Base-by-base conservation (phyloP, 2,113 vertebrate species). In the Callithrix jacchus region DNA sequence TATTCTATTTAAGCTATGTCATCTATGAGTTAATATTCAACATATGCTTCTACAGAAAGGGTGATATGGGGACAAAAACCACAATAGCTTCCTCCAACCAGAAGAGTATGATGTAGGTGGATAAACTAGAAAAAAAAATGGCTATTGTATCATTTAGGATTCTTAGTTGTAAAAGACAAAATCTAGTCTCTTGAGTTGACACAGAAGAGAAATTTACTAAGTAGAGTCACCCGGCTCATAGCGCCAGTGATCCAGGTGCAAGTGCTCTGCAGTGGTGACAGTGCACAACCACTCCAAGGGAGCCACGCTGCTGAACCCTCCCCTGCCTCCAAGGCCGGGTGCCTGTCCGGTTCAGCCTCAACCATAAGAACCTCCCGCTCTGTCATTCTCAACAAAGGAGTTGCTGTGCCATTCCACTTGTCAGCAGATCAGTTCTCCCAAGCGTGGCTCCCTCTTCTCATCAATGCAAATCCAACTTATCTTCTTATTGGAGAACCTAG, bases 181-280 rank as follows among this genome's bases (percentile, higher is more conserved):
- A 71, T n/a, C 25, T 17, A 11, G 18, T 52, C 17, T 81, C 18
- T 54, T n/a, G 8, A 74, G 47, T 0, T 76, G 23, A 56, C 68
- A 61, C 5, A 71, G 52, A 89, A 73, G 74, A 87, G n/a, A 95
- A 79, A 61, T 42, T 87, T 40, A 32, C 6, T 27, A 35, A 45
- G 30, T 89, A 10, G 70, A 95, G 47, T 79, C 5, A 70, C 3
- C 0, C 73, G 27, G 8, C 18, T 77, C 17, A 3, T 11, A 20
- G 11, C 0, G 0, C 27, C 32, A 35, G 11, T 1, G n/a, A 68
- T 4, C 20, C 30, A 47, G 70, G 42, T 11, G 12, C 3, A 0
- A 9, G 13, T 6, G 5, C 12, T 71, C 8, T 30, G 35, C 14
- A 27, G 23, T 6, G 20, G 27, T 2, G 1, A 61, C 42, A 47